Base-by-base conservation (phyloP, 2,113 vertebrate genomes). In the Pteronura brasiliensis region DNA sequence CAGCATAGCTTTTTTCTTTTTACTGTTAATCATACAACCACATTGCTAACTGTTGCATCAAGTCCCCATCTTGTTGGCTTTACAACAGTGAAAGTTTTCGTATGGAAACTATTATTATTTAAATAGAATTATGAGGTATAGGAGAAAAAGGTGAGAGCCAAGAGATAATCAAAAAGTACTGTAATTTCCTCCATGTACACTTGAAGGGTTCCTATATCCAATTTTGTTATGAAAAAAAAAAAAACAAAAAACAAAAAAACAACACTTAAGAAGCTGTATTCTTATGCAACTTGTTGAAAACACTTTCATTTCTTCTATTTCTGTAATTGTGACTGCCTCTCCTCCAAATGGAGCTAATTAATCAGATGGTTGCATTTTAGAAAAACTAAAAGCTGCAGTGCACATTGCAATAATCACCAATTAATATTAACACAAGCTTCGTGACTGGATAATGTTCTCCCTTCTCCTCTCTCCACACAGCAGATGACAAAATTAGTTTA, bases 281-380 rank as follows among this genome's bases (percentile, higher is more conserved):
- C 69, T 71, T 92, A 71, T 44, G 36, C 4, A 90, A n/a, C 7
- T 79, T 65, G 2, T 31, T 67, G n/a, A 34, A 23, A 79, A 9
- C 49, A 79, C 80, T 94, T 93, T 94, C n/a, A 71, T 44, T 91
- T 95, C 36, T 81, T n/a, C 14, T 81, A 57, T 71, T 92, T 96
- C 34, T 77, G 31, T 86, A 89, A 88, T 72, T 96, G 36, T 72
- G 74, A 87, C 87, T 63, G 52, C 12, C 49, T 74, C 44, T 74
- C 49, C 31, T 77, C 44, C 76, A 94, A 77, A 69, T 67, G 27
- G 18, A 92, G 25, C 31, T 25, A 83, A 89, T 12, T 93, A 85
- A 90, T 80, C 71, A 95, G 80, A 86, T 44, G 29, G n/a, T 42
- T 94, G 17, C 65, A 86, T 86, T 49, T 86, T 55, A 79, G 67